Base-by-base conservation (phyloP, 2,888 invertebrate species). In the Synanthedon myopaeformis region DNA sequence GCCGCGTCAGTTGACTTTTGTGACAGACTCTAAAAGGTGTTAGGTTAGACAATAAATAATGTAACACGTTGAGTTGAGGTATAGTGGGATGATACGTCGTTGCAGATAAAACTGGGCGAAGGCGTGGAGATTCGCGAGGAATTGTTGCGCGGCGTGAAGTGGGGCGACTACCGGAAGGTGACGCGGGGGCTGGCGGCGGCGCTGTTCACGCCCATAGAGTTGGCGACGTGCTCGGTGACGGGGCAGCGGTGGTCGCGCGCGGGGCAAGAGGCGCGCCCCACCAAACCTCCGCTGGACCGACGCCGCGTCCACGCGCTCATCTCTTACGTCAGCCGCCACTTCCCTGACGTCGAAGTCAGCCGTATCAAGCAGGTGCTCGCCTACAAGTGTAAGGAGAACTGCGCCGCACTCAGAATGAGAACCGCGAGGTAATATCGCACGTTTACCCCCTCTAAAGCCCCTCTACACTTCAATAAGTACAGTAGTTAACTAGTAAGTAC, bases 351-450 rank as follows among this genome's bases (percentile, higher is more conserved):
- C 19, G 92, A 92, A 79, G 92, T 92, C 70, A 92, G 92, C 82
- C 87, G 92, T 69, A 92, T 93, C 75, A 93, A 93, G 77, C 93
- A 93, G 79, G 92, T 93, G 63, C 83, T 93, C 63, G 93, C 93
- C 28, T 93, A 93, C 81, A 93, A 93, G 80, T 93, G 93, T 79
- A 93, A 93, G 83, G 93, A 93, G 77, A 92, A 92, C 80, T 92
- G 92, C 65, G 92, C 92, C 51, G 92, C 92, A 62, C 90, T 92
- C 57, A 85, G 92, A 77, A 92, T 92, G 92, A 90, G 92, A 74
- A 91, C 92, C 51, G 91, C 92, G 69, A 90, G 92, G 85, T 92
- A 89, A 79, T 49, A 11, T 49, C 23, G 13, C 45, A 12, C 14
- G 23, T 23, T 23, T 23, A 23, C 23, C 5, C 23, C 23, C 23